Base-by-base conservation (phyloP, 2,888 invertebrate genomes). In the Conomelus anceps region DNA sequence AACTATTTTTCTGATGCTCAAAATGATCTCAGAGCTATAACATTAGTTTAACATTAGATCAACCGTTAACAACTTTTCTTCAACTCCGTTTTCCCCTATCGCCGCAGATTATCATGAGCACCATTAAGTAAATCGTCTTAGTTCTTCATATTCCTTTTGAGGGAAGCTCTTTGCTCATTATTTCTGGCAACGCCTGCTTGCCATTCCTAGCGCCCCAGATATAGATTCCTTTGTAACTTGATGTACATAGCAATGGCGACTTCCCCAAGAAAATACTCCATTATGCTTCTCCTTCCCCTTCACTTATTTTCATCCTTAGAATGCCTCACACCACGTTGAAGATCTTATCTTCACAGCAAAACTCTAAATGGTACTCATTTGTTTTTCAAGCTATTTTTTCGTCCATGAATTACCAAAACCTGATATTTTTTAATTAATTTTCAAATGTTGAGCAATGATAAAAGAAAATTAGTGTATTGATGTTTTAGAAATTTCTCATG, bases 111-210 rank as follows among this genome's bases (percentile, higher is more conserved):
- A 63, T 63, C 63, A 63, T 63, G n/a, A n/a, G n/a, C n/a, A 34
- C 34, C 34, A 34, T 34, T 34, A 63, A 63, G 63, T 6, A 63
- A n/a, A 63, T n/a, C 63, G 63, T 20, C 7, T 13, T n/a, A 6
- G n/a, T 85, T 89, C 88, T 89, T 84, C 24, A 22, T 89, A 20
- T n/a, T 85, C 20, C 26, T 89, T 23, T 22, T 23, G n/a, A 63
- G 63, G n/a, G n/a, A 63, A 63, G 63, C 63, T 63, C 63, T 63
- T n/a, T 20, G n/a, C n/a, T 63, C 63, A 63, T 63, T 63, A 63
- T 63, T 63, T n/a, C n/a, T 63, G 63, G 63, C 63, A 20, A 0
- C 7, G 63, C 63, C 63, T 7, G 63, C 63, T 63, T 63, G n/a
- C 63, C 63, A n/a, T 63, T 63, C 63, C 63, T 17, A 17, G 41